Evolutionary conservation across 1,140 invertebrate genomes (phyloP).

Genomic region (Euura lappo): DNA sequence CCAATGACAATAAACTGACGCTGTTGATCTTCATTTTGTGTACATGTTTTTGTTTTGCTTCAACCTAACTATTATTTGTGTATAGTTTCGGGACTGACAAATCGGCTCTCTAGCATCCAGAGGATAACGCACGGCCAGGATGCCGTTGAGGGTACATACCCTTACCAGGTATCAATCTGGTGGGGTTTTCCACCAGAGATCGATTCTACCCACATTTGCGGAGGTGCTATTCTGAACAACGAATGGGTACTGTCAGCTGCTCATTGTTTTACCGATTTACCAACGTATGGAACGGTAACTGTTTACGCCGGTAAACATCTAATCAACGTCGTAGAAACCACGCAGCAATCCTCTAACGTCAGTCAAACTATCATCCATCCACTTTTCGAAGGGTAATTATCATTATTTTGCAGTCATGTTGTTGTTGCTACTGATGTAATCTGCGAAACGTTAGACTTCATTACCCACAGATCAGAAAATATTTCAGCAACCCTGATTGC

Average conservation of each 20-base stretch:
- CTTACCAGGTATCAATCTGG: conserved; percentile 60
- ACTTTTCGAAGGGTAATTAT: not conserved
- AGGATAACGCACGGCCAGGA: conserved; percentile 21
- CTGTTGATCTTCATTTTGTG: too few relatives aligned
- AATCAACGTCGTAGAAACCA: conserved; percentile 41
- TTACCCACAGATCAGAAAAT: too few relatives aligned
- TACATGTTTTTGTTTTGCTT: too few relatives aligned
- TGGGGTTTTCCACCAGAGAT: conserved; percentile 39
- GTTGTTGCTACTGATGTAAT: too few relatives aligned
- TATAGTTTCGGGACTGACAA: too few relatives aligned
- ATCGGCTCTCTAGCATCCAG: not conserved
- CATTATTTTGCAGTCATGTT: not conserved
- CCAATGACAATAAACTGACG: too few relatives aligned
- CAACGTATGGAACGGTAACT: conserved; percentile 31
- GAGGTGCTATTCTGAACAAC: conserved; percentile 59
- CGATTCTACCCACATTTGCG: conserved; percentile 59
- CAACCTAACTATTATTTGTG: too few relatives aligned
- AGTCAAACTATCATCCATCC: conserved; percentile 54
- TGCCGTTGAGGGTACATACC: conserved; percentile 50
- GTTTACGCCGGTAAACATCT: conserved; percentile 53
- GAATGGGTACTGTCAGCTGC: conserved; percentile 64
- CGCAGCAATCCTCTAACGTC: conserved; percentile 52
- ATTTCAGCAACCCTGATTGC: too few relatives aligned
- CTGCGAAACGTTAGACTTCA: too few relatives aligned
- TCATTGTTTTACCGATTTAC: conserved; percentile 57